Conservation (phyloP, 2,888 invertebrate species). For the Linnaemya vulpina region DNA sequence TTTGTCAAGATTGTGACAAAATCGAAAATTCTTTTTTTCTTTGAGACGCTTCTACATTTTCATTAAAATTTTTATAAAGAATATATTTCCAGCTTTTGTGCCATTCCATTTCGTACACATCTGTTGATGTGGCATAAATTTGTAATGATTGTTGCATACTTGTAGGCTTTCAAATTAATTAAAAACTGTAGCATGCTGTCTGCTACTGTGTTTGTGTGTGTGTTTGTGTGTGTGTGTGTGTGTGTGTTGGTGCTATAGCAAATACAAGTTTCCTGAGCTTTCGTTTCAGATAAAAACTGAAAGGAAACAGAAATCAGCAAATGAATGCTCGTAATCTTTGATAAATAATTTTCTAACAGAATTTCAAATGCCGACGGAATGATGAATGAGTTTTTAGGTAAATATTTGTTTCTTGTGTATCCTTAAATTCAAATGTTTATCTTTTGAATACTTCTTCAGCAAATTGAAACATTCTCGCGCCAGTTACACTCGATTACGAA, state of each 20-base stretch:
- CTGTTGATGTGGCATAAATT: background rate
- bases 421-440: background rate
- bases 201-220: background rate
- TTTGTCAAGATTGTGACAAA: no score
- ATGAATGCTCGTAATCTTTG: background rate
- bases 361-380: background rate
- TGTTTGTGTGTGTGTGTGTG: background rate
- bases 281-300: background rate
- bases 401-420: constrained; percentile 23
- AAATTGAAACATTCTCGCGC: background rate
- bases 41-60: no score
- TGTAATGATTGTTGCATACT: constrained; percentile 39
- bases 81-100: no score
- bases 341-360: background rate
- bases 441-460: background rate
- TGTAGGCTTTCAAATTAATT: constrained; percentile 61
- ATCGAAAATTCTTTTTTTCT: no score
- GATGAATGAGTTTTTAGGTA: background rate
- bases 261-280: background rate
- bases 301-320: background rate
- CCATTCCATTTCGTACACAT: background rate
- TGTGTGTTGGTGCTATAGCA: background rate
- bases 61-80: no score
- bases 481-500: background rate
- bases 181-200: constrained; percentile 31